Conservation (phyloP, 2,888 invertebrate genomes). For the Trichacis sp. region DNA sequence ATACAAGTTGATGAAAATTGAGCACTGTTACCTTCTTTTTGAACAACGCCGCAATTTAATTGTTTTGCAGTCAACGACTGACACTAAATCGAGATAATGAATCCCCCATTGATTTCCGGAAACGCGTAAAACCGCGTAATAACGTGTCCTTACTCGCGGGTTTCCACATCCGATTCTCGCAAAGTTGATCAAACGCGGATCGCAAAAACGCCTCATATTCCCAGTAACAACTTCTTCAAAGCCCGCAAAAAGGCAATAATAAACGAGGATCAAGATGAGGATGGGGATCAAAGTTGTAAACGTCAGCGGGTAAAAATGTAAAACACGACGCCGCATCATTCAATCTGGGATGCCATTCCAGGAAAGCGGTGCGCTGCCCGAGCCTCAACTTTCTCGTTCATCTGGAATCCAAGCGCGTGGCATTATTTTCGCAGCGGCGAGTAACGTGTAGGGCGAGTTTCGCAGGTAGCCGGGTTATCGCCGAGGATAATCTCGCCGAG, state of each 20-base stretch:
- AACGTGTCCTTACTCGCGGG: background rate
- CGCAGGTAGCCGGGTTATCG: conserved; percentile 30
- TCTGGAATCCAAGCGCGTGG: conserved; percentile 21
- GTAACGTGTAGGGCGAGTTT: conserved; percentile 26
- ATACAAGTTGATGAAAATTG: too few species aligned
- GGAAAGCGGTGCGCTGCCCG: conserved; percentile 1
- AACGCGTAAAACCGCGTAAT: background rate
- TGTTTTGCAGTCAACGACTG: too few species aligned
- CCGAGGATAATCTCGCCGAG: conserved; percentile 22
- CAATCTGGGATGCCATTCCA: conserved; percentile 12
- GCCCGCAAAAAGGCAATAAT: conserved; percentile 13
- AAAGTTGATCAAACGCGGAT: background rate
- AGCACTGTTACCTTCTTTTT: too few species aligned
- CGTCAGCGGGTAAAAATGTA: conserved; percentile 6
- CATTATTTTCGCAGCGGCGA: conserved; percentile 18
- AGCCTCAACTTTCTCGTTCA: conserved; percentile 18
- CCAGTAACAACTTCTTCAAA: conserved; percentile 10
- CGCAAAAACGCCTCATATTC: background rate
- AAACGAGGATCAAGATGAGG: conserved; percentile 10
- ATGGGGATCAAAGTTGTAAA: conserved; percentile 19
- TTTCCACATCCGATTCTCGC: background rate
- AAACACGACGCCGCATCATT: conserved; percentile 13
- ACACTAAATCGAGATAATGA: too few species aligned
- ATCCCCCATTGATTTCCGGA: background rate
- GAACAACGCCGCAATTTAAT: too few species aligned